Evolutionary conservation across 23 tunicate genomes (phyloP), one percentile per base, ranked within the genome.

Genomic region (Phallusia fumigata): DNA sequence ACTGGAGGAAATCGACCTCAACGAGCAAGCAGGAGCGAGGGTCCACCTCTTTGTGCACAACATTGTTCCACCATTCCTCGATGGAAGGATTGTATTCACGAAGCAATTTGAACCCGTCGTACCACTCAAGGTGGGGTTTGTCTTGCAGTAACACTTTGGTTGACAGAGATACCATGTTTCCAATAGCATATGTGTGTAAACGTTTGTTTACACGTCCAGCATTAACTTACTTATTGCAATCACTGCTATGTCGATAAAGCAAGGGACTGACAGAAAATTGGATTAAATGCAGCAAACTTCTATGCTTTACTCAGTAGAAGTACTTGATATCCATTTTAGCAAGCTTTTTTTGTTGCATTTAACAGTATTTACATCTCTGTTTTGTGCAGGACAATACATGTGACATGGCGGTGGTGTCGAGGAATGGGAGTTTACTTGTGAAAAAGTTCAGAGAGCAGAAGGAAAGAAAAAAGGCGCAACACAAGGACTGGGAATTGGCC

Each of bases 401-500:
- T 34, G 99, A 97, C 85, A 97, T 97, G 99, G 99, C 99, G 16
- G 96, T 97, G 36, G 95, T 92, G 28, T 81, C 97, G 16, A 65
- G 97, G 53, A 89, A 80, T 32, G 99, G 99, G 31, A 86, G 95
- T 53, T 80, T 92, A 12, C 80, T 86, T 21, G 96, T 97, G 18
- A 84, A 93, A 28, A 97, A 97, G 69, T 89, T 84, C 77, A 73
- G 99, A 3, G 99, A 97, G 33, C 89, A 80, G 81, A 97, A 97
- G 80, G 99, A 97, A 73, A 80, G 91, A 36, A 92, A 92, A 53
- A 90, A 90, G 52, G 96, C 99, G 16, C 97, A 92, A 79, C 88
- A 92, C 52, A 97, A 97, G 72, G 97, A 97, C 33, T 97, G 99
- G 99, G 99, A 97, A 78, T 76, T 97, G 36, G 99, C 99, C 5